Conservation (phyloP, 1,140 invertebrate genomes). For the Temnothorax nylanderi region DNA sequence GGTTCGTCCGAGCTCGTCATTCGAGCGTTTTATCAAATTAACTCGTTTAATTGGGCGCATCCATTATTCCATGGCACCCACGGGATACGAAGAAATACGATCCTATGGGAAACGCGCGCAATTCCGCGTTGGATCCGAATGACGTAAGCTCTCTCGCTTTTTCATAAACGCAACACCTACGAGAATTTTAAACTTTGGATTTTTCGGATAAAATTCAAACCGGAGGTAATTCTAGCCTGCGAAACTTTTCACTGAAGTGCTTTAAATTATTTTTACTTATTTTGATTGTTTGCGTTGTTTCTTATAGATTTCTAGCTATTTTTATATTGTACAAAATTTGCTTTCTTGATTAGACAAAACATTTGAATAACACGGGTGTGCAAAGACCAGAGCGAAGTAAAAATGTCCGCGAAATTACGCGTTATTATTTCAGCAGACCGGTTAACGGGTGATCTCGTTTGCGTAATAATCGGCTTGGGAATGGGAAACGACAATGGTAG, state of each 20-base stretch:
- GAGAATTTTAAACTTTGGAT: not conserved
- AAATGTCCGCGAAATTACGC: constrained; percentile 25
- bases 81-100: constrained; percentile 61
- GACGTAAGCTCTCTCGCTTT: not conserved
- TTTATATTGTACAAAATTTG: not conserved
- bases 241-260: not conserved
- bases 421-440: constrained; percentile 30
- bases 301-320: not conserved
- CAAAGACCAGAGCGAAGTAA: not conserved
- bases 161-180: not conserved
- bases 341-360: not conserved
- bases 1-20: constrained; percentile 38
- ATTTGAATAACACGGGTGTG: not conserved
- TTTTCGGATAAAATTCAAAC: not conserved
- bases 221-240: not conserved
- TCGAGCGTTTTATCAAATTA: constrained; percentile 77
- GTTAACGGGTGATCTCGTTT: constrained; percentile 47
- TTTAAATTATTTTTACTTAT: not conserved
- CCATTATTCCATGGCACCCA: constrained; percentile 59
- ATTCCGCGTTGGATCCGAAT: constrained; percentile 20
- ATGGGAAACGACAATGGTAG: constrained; percentile 47
- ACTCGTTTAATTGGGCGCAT: constrained; percentile 77
- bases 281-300: not conserved
- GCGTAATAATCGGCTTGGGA: constrained; percentile 51
- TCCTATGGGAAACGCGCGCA: constrained; percentile 61